Conservation (phyloP, 2,113 vertebrate genomes). For the Holacanthus passer region DNA sequence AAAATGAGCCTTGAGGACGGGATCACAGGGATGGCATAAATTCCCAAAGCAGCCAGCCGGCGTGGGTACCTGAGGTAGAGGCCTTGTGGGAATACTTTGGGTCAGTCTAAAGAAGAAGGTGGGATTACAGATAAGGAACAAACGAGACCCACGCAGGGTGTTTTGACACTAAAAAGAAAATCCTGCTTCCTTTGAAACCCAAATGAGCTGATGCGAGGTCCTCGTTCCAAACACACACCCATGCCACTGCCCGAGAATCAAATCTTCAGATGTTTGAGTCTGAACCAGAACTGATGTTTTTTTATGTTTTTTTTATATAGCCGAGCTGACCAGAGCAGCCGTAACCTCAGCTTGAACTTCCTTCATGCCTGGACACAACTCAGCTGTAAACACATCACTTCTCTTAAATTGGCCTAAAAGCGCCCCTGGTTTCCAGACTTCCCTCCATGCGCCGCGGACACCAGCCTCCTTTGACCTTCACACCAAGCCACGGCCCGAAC, state of each 20-base stretch:
- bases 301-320: constrained; percentile 1
- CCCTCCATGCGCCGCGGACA: constrained; percentile 52
- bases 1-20: constrained; percentile 42
- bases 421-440: constrained; percentile 63
- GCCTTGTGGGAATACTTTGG: constrained; percentile 68
- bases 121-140: constrained; percentile 58
- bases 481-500: constrained; percentile 66
- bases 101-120: constrained; percentile 58
- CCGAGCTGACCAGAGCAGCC: constrained; percentile 27
- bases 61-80: constrained; percentile 30
- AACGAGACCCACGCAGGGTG: constrained; percentile 41
- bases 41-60: constrained; percentile 60
- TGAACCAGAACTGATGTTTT: constrained; percentile 41
- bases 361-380: constrained; percentile 59
- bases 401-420: constrained; percentile 72
- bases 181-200: constrained; percentile 74
- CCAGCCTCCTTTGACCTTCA: constrained; percentile 72
- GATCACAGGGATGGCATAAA: constrained; percentile 49
- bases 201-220: constrained; percentile 70
- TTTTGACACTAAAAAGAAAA: constrained; percentile 70
- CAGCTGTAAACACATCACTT: constrained; percentile 60
- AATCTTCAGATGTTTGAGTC: constrained; percentile 48
- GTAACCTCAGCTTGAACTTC: constrained; percentile 61
- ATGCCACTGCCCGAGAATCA: constrained; percentile 54
- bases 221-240: constrained; percentile 38